Base-by-base conservation (phyloP, 92 coral and sea anemone species). In the Epizoanthus stellaris region DNA sequence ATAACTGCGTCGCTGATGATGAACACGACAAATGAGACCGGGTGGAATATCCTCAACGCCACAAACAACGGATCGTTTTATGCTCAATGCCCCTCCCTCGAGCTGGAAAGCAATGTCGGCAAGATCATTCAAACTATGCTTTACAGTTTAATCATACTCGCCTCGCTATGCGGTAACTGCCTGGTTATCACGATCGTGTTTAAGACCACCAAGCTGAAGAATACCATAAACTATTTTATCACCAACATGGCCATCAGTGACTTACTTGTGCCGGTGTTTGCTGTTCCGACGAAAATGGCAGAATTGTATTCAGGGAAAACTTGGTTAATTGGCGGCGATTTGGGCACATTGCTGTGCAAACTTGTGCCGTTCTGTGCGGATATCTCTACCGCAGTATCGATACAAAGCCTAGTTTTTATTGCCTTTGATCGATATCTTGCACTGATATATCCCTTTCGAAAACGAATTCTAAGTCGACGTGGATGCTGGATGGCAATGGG, bases 221-320 rank as follows among this genome's bases (percentile, higher is more conserved):
- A 54, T 3, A 61, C 82, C 2, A 62, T 45, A 71, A 77, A 77
- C 82, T 77, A 38, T 38, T 62, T 77, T 38, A 61, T 77, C 57
- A 42, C 58, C 5, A 77, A 77, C 70, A 77, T 77, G 82, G 82
- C 82, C 16, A 60, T 77, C 6, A 77, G 82, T 40, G 82, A 77
- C 30, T 20, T 77, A 9, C 70, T 77, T 40, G 82, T 77, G 82
- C 59, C 82, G 0, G 68, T 77, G 45, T 62, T 77, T 38, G 82
- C 60, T 19, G 70, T 42, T 42, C 70, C 82, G 20, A 39, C 23
- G n/a, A 77, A 10, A 56, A 42, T 77, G 38, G 82, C 68, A 11
- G 56, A 61, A 39, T n/a, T 19, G 30, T 60, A 16, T 36, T 60
- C 82, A 19, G 82, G 70, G 12, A 61, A 38, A 10, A 4, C 56